A percentile compares a stretch with the other conserved stretches of the same genome.
These are phyloP conservation scores for Vidua chalybeata DNA, from an alignment of 2,113 vertebrate species.

Conservation along the genomic window DNA sequence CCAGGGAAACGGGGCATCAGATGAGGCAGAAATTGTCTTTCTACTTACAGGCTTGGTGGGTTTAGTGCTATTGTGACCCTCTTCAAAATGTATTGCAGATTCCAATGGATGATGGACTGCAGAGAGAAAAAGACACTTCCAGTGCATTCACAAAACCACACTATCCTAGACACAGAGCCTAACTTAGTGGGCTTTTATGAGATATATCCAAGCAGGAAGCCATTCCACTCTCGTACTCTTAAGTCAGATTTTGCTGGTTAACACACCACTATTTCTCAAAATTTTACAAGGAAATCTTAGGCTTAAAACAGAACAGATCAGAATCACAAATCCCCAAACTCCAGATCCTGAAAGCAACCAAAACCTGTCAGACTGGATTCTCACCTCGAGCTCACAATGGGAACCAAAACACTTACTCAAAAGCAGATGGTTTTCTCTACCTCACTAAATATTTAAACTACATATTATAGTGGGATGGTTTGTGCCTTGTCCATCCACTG, in stretches of 20 bases:
- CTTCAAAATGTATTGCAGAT: not conserved
- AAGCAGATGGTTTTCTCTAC: not conserved
- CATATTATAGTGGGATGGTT: accelerated
- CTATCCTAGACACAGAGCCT: not conserved
- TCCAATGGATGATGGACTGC: not conserved
- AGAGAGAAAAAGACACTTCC: not conserved
- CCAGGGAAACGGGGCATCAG: not conserved
- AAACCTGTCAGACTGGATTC: not conserved
- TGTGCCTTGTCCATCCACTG: not conserved
- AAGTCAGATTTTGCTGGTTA: not conserved
- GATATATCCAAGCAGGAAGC: not conserved
- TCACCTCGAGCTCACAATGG: not conserved
- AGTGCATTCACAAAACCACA: not conserved
- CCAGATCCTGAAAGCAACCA: not conserved
- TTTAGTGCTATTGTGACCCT: not conserved
- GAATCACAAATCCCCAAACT: not conserved
- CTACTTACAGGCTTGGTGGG: not conserved
- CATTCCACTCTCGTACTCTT: not conserved
- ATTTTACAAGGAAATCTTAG: not conserved
- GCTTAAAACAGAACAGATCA: not conserved
- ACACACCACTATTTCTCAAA: not conserved
- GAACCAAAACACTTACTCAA: not conserved
- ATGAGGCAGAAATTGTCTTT: not conserved
- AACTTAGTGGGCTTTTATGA: not conserved
- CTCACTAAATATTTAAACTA: not conserved